Evolutionary conservation across 2,888 invertebrate genomes (phyloP), one percentile per base, ranked within the genome.

Genomic region (Luperina testacea): DNA sequence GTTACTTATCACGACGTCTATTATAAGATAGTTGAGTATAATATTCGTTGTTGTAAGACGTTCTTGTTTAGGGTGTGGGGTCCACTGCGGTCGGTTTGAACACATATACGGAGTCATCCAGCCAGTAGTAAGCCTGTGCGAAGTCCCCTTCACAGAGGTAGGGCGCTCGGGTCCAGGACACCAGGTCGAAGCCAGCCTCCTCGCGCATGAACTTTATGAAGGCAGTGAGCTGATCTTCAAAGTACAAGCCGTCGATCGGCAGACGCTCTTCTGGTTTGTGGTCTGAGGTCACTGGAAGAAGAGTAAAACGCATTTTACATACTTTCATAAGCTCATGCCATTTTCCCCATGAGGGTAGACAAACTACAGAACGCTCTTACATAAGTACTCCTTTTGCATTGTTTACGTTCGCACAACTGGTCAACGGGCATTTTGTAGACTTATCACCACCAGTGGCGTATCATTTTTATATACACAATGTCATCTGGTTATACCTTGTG

Each of bases 91-190:
- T 81, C 83, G 95, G 94, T 48, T 97, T 97, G 90, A 98, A 97
- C 65, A 99, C 97, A 93, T 99, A 99, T n/a, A 99, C 97, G 45
- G 98, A 98, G 95, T 99, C 99, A 90, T 98, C 98, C 72, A 99
- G 97, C 98, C 99, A 99, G 95, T 99, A 99, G 96, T 98, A 99
- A 0, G 98, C 98, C 94, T 98, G 99, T 70, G 98, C 97, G 87
- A 99, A 97, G 95, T 99, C 99, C 1, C 99, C 99, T 95, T 99
- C 99, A 95, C 99, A 99, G 63, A 99, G 97, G 94, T 99, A 99
- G 0, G 99, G 99, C 65, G 99, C 98, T 90, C 99, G 97, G 20
- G 99, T 98, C 99, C 99, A 99, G 9, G 98, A 97, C 70, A 98
- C 97, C 64, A 99, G 97, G 78, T 97, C 97, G 94, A 99, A 98